These are phyloP conservation scores for Amyelois transitella DNA, from an alignment of 1,140 invertebrate genomes.

Conservation along the genomic window DNA sequence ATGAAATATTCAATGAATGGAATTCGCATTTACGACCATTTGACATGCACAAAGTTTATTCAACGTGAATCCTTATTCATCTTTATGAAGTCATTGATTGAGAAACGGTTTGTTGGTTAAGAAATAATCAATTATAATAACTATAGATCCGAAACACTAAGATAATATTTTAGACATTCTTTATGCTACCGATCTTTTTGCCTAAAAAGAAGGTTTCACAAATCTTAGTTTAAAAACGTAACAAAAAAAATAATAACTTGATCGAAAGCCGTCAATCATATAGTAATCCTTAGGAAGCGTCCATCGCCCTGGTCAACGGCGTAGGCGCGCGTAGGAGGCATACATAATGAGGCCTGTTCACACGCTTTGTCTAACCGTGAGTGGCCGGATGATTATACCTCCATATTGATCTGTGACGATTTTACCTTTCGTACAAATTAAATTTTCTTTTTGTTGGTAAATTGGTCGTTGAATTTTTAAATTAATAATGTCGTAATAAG, in stretches of 20 bases:
- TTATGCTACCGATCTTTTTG: too few species aligned
- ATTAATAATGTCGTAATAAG: too few species aligned
- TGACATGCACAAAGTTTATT: neutral
- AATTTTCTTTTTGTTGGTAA: too few species aligned
- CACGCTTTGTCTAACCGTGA: neutral
- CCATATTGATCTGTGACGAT: neutral
- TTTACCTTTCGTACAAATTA: neutral
- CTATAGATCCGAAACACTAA: neutral
- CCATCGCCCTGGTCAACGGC: neutral
- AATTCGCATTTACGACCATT: neutral
- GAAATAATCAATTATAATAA: neutral
- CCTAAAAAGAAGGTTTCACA: too few species aligned
- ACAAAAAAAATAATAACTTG: neutral
- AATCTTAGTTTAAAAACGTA: neutral
- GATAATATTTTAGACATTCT: neutral
- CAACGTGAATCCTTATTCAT: neutral
- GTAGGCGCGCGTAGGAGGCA: neutral
- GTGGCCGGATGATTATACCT: neutral
- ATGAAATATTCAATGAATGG: neutral
- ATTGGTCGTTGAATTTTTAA: too few species aligned
- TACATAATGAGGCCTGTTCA: constrained; percentile 3
- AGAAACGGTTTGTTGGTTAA: neutral
- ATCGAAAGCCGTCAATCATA: neutral
- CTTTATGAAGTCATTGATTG: neutral
- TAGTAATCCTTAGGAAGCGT: neutral